phyloP scores from a whole-genome alignment of 2,797 vertebrate genomes.

The Synanceia verrucosa region DNA sequence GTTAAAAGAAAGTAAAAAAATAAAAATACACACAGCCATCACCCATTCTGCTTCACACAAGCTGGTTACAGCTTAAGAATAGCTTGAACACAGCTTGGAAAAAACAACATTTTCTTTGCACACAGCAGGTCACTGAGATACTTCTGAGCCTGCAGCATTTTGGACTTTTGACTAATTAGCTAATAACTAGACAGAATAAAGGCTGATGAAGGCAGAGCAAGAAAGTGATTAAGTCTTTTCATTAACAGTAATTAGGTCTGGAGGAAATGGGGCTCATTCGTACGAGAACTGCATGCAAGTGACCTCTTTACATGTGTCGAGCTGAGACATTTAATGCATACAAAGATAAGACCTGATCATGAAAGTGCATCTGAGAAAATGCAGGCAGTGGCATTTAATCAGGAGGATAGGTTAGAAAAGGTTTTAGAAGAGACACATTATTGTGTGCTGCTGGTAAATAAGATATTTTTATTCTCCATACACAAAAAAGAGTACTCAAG shows the following conservation, averaged over 20 bases:
- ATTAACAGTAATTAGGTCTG: conserved; percentile 58
- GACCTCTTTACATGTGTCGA: conserved; percentile 29
- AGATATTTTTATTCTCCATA: conserved; percentile 2
- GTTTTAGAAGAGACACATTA: background rate
- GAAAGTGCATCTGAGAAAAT: background rate
- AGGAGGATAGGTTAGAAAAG: background rate
- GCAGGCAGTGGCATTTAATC: background rate
- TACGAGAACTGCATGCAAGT: conserved; percentile 10
- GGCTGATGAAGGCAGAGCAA: conserved; percentile 51
- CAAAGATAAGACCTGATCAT: conserved; percentile 15
- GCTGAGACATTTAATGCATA: conserved; percentile 1
- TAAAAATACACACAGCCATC: background rate
- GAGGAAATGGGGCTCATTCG: conserved; percentile 22
- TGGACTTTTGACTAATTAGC: conserved; percentile 65
- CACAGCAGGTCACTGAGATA: conserved; percentile 49
- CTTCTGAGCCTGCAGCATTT: conserved; percentile 52
- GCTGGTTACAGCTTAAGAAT: conserved; percentile 42
- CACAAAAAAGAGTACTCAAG: background rate
- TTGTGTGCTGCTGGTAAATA: conserved; percentile 2
- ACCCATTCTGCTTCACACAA: background rate
- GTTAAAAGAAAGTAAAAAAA: background rate
- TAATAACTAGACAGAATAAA: conserved; percentile 61
- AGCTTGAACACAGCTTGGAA: conserved; percentile 33
- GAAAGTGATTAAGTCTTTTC: conserved; percentile 62
- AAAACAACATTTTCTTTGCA: conserved; percentile 16